phyloP scores from a whole-genome alignment of 2,113 vertebrate genomes.

The Anguilla rostrata region DNA sequence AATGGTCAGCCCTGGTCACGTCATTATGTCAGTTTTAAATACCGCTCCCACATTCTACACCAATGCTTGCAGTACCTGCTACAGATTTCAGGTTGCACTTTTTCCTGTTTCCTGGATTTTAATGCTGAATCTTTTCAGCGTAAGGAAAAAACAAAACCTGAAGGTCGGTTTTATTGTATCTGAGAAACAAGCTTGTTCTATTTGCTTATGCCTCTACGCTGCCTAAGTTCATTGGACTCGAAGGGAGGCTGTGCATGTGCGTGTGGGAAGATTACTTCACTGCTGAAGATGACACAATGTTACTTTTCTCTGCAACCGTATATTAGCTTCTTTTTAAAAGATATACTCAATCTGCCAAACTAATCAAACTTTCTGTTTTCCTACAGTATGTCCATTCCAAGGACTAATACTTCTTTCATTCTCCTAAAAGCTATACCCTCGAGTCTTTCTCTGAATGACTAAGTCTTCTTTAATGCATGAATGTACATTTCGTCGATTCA shows the following conservation, averaged over 20 bases:
- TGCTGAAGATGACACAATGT: not conserved
- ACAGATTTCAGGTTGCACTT: no score
- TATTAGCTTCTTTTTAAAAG: not conserved
- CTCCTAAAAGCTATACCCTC: not conserved
- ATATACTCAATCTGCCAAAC: not conserved
- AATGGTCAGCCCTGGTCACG: no score
- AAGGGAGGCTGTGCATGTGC: not conserved
- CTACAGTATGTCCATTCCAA: not conserved
- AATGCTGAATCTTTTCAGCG: no score
- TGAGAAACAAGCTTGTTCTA: no score
- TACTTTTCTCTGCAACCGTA: not conserved
- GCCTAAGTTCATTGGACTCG: no score
- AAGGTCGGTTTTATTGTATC: no score
- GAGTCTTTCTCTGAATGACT: not conserved
- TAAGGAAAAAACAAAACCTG: no score
- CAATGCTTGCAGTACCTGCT: no score
- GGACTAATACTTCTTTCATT: not conserved
- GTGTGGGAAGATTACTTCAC: not conserved
- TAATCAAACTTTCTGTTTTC: not conserved
- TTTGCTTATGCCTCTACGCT: no score
- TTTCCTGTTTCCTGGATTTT: no score
- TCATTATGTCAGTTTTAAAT: no score
- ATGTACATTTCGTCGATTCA: not conserved
- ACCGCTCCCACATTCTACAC: no score
- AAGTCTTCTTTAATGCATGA: not conserved